Evolutionary conservation across 2,797 vertebrate genomes (phyloP), one percentile per base, ranked within the genome.

Genomic region (Rhinogobio ventralis): DNA sequence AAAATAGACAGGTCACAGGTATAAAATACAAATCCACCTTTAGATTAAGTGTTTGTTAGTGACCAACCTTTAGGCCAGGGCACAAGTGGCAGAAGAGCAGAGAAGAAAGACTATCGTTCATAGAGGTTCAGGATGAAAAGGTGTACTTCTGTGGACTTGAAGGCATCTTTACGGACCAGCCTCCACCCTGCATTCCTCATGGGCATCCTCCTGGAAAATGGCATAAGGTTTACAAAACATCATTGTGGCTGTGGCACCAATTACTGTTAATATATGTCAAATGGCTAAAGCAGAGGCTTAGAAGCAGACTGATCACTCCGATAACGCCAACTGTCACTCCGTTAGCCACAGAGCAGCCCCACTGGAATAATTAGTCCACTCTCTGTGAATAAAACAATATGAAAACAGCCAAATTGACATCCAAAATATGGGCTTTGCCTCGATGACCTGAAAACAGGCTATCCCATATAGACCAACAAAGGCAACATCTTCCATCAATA

Each of bases 171-270:
- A 88, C 95, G 91, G 90, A 96, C 95, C 88, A 96, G 93, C 90
- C 94, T 95, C 95, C 97, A 96, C 87, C 94, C 62, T 93, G 95
- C 96, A 99, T 95, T 99, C 98, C 94, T 99, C 94, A 90, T 97
- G 97, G 90, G 96, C 97, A 94, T 96, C 96, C 93, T 98, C 93
- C 95, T 98, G 94, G 92, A 96, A 96, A 95, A 92, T 85, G 90
- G 93, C 93, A 95, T 91, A 95, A 94, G 94, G 94, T 95, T 95
- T 95, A 95, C 92, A 91, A 94, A 95, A 95, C 93, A 95, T 93
- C 92, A 92, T 90, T 92, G 93, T 92, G 90, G 93, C 93, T 87
- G 91, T 91, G 94, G 92, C 94, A 94, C 93, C 95, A 96, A 96
- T 96, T 96, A 96, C 93, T 94, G 92, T 95, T 94, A 95, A 95